These are phyloP conservation scores for Bruchidius siliquastri DNA, from an alignment of 2,888 invertebrate species.

Conservation along the genomic window DNA sequence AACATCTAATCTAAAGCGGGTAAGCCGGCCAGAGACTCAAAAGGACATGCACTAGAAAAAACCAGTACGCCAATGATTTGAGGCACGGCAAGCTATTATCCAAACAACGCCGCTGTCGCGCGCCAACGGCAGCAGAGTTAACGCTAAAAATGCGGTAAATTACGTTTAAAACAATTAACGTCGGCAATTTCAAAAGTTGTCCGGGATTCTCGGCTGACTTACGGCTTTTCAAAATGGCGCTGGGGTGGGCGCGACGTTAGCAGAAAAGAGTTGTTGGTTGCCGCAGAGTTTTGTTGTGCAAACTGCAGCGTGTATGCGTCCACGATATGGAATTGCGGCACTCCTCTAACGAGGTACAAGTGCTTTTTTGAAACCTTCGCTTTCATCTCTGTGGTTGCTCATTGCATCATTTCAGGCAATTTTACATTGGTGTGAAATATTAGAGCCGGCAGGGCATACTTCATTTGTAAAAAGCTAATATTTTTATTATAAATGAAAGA, in stretches of 20 bases:
- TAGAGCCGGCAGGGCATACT: too few relatives aligned
- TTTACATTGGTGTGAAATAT: too few relatives aligned
- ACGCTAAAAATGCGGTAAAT: background rate
- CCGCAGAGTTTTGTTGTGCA: background rate
- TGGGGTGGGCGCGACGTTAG: background rate
- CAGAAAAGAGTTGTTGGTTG: background rate
- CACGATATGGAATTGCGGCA: background rate
- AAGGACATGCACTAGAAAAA: background rate
- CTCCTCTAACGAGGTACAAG: too few relatives aligned
- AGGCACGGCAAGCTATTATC: background rate
- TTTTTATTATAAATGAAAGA: too few relatives aligned
- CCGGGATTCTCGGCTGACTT: background rate
- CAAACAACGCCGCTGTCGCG: background rate
- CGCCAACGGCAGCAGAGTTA: background rate
- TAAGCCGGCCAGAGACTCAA: too few relatives aligned
- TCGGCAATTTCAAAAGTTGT: constrained; percentile 4
- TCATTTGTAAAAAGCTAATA: too few relatives aligned
- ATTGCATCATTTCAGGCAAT: too few relatives aligned
- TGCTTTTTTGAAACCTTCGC: too few relatives aligned
- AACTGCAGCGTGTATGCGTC: background rate
- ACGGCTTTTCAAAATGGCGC: background rate
- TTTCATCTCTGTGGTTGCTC: too few relatives aligned
- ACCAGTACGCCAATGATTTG: background rate
- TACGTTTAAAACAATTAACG: constrained; percentile 5
- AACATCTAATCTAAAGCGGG: too few relatives aligned